Base-by-base conservation (phyloP, 2,113 vertebrate genomes). In the Anarrhichthys ocellatus region DNA sequence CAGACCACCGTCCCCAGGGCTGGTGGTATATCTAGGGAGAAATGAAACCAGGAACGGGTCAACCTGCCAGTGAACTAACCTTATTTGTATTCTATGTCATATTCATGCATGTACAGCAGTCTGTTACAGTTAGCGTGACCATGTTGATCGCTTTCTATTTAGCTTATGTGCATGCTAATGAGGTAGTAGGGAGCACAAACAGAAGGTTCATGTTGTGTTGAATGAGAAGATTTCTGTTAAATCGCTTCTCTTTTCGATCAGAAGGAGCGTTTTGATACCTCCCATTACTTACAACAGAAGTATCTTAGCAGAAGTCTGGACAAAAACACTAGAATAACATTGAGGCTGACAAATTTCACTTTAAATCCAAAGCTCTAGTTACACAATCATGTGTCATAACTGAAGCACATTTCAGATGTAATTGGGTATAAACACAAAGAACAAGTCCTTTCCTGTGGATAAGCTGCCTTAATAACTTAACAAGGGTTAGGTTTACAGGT, bases 401-500 rank as follows among this genome's bases (percentile, higher is more conserved):
- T 54, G 7, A 2, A 14, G 46, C 65, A 42, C 17, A 22, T 80
- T 73, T 85, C 50, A 44, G 1, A 44, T 27, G 32, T 9, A 7
- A 18, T 4, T 34, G 1, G 5, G 2, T 29, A 17, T 69, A 75
- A 75, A 54, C 64, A 65, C 62, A 69, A 65, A 22, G 32, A 81
- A 52, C 54, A 15, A 29, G 42, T 73, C 52, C 17, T 65, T 82
- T 84, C 74, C 73, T 58, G 76, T 62, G 67, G n/a, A 56, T 85
- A 63, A 86, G 67, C 81, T n/a, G 76, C 66, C 42, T 75, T 83
- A 64, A 56, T 52, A 64, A 62, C 42, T 64, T 77, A 75, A 83
- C 72, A 50, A 54, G 52, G 83, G 63, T 83, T 66, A 84, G 46
- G 68, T 83, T 84, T 74, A 80, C 89, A 87, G 87, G 89, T 89